Evolutionary conservation across 2,888 invertebrate species (phyloP), one percentile per base, ranked within the genome.

Genomic region (Ectobius pallidus): DNA sequence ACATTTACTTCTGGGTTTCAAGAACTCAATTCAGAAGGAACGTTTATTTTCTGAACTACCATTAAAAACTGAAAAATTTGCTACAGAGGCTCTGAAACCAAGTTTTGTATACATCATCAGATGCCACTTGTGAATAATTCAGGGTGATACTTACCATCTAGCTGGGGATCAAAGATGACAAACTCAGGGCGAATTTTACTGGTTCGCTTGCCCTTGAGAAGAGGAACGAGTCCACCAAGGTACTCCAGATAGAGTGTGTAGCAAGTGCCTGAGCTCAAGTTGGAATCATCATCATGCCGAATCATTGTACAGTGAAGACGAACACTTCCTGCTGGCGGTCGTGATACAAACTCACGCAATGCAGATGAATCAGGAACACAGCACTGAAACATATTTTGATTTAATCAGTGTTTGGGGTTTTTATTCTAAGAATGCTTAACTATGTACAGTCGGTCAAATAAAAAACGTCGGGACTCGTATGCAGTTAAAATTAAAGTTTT

Each of bases 111-210:
- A n/a, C n/a, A n/a, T n/a, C n/a, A n/a, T n/a, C n/a, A n/a, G n/a
- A n/a, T n/a, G n/a, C n/a, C n/a, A n/a, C n/a, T n/a, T n/a, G n/a
- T n/a, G n/a, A n/a, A n/a, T n/a, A n/a, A n/a, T n/a, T n/a, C n/a
- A n/a, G n/a, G n/a, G n/a, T n/a, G n/a, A n/a, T 34, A 7, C 74
- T 80, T 81, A 89, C 93, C 93, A 85, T 92, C 92, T 46, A 88
- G 89, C 84, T 96, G 94, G 1, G 96, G 96, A 84, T 96, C 96
- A 81, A 94, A 96, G 80, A 99, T 98, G 72, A 99, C 96, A 83
- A 99, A 99, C 84, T 99, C 99, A 0, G 99, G 99, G 71, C 97
- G 88, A 77, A 99, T 94, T 85, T 98, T 98, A 83, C 97, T 97
- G 74, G 96, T 97, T 75, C 98, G 86, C 79, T 97, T 93, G 25